Evolutionary conservation across 2,113 vertebrate genomes (phyloP).

Genomic region (Formicarius rufipectus): DNA sequence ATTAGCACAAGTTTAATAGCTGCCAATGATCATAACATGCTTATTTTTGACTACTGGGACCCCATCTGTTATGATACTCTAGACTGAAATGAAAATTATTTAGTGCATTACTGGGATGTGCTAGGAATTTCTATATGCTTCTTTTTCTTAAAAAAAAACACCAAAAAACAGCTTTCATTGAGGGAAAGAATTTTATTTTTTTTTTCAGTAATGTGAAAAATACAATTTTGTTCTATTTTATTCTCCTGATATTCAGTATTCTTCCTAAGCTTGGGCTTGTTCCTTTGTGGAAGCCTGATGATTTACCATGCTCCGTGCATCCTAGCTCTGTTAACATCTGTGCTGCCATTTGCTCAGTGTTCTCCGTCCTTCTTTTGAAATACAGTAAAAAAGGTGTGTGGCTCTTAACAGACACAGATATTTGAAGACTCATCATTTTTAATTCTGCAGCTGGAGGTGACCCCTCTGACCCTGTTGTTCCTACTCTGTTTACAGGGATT

Average conservation of each 20-base stretch:
- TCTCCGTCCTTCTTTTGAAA: not conserved
- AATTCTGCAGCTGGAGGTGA: not conserved
- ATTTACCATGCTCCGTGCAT: not conserved
- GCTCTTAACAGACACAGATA: not conserved
- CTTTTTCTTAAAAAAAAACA: not conserved
- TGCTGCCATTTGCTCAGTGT: not conserved
- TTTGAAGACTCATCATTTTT: not conserved
- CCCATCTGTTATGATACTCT: not conserved
- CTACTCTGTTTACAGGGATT: not conserved
- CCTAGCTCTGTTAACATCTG: not conserved
- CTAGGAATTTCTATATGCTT: constrained; percentile 6
- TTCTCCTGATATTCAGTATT: not conserved
- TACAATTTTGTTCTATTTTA: not conserved
- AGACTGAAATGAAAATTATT: constrained; percentile 33
- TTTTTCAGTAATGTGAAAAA: not conserved
- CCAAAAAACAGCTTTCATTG: not conserved
- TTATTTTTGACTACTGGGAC: constrained; percentile 9
- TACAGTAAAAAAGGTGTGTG: not conserved
- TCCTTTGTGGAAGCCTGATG: not conserved
- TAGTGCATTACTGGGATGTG: not conserved
- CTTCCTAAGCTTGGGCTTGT: not conserved
- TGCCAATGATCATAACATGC: not conserved
- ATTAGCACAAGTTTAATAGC: constrained; percentile 36
- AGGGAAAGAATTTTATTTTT: not conserved
- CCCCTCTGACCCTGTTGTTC: not conserved